Percentiles rank a stretch among this genome's conserved stretches.
These are phyloP conservation scores for Chironomus tepperi DNA, from an alignment of 1,140 invertebrate species.

Conservation along the genomic window DNA sequence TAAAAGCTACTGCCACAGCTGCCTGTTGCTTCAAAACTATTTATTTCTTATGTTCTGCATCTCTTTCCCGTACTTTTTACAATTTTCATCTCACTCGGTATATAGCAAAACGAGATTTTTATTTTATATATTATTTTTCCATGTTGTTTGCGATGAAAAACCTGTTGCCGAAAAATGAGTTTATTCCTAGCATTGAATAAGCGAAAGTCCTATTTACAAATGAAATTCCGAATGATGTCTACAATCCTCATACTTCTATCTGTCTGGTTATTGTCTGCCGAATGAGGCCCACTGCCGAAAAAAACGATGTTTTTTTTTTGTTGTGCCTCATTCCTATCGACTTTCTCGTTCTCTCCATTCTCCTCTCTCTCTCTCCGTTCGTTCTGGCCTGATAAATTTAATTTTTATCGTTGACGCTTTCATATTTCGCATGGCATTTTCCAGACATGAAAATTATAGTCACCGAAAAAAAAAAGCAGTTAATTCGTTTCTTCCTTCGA, in stretches of 20 bases:
- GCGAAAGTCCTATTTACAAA: neutral
- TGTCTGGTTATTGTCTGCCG: slow-evolving; percentile 13
- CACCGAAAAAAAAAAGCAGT: no score
- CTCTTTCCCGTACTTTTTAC: neutral
- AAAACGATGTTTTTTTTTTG: neutral
- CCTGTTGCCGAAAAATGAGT: neutral
- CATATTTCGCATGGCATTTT: neutral
- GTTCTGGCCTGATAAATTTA: neutral
- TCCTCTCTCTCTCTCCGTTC: no score
- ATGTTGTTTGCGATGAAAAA: neutral
- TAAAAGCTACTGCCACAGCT: neutral
- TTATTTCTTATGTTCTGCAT: neutral
- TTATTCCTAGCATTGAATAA: neutral
- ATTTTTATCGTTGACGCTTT: slow-evolving; percentile 13
- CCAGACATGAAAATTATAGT: neutral
- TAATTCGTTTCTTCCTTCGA: no score
- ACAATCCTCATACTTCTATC: neutral
- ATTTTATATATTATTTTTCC: neutral
- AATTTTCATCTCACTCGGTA: neutral
- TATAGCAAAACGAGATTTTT: neutral
- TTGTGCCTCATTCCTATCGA: no score
- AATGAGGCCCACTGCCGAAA: neutral
- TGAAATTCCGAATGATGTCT: neutral
- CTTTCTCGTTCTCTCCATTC: no score
- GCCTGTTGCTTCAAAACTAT: slow-evolving; percentile 8